phyloP scores from a whole-genome alignment of 1,140 invertebrate genomes.

The Macrobrachium nipponense region DNA sequence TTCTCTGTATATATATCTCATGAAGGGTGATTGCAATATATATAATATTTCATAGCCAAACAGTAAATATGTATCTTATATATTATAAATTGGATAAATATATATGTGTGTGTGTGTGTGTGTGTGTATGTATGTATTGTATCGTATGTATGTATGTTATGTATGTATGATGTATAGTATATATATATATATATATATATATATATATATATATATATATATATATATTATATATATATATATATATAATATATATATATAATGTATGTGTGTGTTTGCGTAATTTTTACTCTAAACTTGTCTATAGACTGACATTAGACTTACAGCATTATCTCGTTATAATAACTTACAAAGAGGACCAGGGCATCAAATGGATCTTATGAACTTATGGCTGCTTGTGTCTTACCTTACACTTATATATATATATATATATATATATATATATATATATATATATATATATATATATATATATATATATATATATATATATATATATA shows the following conservation, averaged over 20 bases:
- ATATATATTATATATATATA: background rate
- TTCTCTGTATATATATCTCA: too few relatives aligned
- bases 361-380: too few relatives aligned
- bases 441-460: background rate
- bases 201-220: background rate
- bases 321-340: too few relatives aligned
- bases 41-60: too few relatives aligned
- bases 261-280: too few relatives aligned
- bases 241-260: background rate
- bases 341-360: too few relatives aligned
- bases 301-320: too few relatives aligned
- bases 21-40: too few relatives aligned
- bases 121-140: background rate
- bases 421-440: background rate
- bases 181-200: background rate
- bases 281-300: too few relatives aligned
- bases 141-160: background rate
- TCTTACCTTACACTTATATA: conserved; percentile 9
- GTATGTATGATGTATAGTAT: background rate
- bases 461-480: background rate
- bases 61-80: too few relatives aligned
- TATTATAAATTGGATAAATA: too few relatives aligned
- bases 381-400: too few relatives aligned
- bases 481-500: background rate
- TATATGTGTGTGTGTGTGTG: background rate